Evolutionary conservation across 1,140 invertebrate genomes (phyloP), one percentile per base, ranked within the genome.

Genomic region (Acyrthosiphon pisum): DNA sequence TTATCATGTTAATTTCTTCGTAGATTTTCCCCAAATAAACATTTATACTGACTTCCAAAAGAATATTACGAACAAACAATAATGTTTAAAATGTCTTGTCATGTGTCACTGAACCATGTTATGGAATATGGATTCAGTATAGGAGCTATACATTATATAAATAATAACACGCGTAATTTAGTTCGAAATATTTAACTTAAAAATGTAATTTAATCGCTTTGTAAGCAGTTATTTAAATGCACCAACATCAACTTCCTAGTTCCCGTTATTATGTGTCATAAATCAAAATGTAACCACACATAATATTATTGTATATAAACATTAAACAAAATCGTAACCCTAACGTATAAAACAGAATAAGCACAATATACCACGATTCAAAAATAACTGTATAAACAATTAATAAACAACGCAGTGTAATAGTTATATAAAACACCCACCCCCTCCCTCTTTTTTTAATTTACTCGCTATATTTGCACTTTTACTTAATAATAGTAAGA

Each of bases 171-270:
- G 35, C 48, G 48, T 89, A 89, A 89, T 89, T 50, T 37, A 53
- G n/a, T 6, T 53, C 2, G 48, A 89, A 88, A 50, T n/a, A 35
- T 84, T 84, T 46, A 86, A 87, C 37, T 41, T 88, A 18, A 84
- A 84, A 84, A 84, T 87, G 4, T 46, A 37, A 87, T 87, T 14
- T n/a, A 35, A 87, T 87, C 41, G 30, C 44, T 87, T 87, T 35
- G 46, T 88, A 88, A 35, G 86, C 46, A 87, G 30, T 88, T 88
- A 88, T 50, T 88, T 88, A 88, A 88, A 88, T 88, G 30, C 86
- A 35, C 30, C n/a, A 88, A 46, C 46, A 88, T 88, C 30, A n/a
- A 50, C 46, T 50, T 88, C 86, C 86, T 87, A n/a, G 46, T 88
- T 50, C n/a, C n/a, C 20, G 86, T 88, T 50, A 48, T 41, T 22